Evolutionary conservation across 2,888 invertebrate genomes (phyloP).

Genomic region (Caenorhabditis becei): DNA sequence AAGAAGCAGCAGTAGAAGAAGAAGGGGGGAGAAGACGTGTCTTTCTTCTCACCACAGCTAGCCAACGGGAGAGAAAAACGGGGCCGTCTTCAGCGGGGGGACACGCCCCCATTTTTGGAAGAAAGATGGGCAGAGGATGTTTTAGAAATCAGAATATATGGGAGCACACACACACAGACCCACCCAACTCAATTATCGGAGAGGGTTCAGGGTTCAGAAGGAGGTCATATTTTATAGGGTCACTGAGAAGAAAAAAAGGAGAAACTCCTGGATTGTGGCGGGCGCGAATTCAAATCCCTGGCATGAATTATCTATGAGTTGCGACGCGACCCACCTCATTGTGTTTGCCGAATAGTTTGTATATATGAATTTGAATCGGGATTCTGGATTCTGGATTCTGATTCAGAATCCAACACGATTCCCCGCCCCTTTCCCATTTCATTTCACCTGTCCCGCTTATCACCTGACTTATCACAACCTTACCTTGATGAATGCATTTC

Average conservation of each 20-base stretch:
- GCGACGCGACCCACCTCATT: no score
- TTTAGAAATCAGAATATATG: conserved; percentile 57
- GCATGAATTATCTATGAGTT: no score
- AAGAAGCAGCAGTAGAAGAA: conserved; percentile 23
- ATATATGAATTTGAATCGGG: not conserved
- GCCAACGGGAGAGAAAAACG: conserved; percentile 26
- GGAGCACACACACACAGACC: conserved; percentile 2
- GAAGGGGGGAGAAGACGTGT: conserved; percentile 12
- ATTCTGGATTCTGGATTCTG: not conserved
- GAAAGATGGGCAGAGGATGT: conserved; percentile 47
- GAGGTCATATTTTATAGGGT: conserved; percentile 22
- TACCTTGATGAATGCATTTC: conserved; percentile 56
- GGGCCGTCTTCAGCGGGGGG: conserved; percentile 27
- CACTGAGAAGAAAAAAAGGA: not conserved
- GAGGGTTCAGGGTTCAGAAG: not conserved
- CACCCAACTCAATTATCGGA: conserved; percentile 33
- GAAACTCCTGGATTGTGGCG: no score
- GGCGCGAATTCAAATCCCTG: no score
- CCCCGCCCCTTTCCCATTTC: not conserved
- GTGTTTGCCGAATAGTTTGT: no score
- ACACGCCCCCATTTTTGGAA: conserved; percentile 44
- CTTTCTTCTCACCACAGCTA: conserved; percentile 40
- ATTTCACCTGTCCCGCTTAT: conserved; percentile 2
- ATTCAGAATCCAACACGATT: not conserved
- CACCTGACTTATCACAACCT: conserved; percentile 41